Conservation (phyloP, 92 coral and sea anemone genomes). For the Micromussa lordhowensis region DNA sequence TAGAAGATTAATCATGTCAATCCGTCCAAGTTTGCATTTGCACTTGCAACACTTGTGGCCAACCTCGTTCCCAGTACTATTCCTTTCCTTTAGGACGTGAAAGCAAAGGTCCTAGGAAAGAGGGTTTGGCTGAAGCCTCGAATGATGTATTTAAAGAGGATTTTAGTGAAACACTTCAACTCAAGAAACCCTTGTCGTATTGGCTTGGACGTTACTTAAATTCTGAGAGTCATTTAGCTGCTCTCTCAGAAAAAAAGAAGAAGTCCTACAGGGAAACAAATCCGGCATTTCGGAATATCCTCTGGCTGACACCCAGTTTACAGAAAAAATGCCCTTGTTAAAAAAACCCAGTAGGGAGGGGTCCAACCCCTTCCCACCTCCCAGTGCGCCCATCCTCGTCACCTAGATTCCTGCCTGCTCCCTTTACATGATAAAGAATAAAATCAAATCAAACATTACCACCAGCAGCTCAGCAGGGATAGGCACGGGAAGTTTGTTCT, state of each 20-base stretch:
- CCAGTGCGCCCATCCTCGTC: neutral
- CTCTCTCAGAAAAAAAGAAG: too few species aligned
- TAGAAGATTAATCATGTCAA: too few species aligned
- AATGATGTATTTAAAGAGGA: neutral
- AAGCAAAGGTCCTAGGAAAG: too few species aligned
- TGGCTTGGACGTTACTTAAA: neutral
- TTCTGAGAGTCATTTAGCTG: too few species aligned
- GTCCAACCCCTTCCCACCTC: neutral
- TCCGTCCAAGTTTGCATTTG: too few species aligned
- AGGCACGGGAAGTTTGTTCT: conserved; percentile 70
- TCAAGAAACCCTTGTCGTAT: neutral
- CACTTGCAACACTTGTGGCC: neutral
- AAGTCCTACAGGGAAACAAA: too few species aligned
- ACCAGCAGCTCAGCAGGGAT: conserved; percentile 96
- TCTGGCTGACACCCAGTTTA: too few species aligned
- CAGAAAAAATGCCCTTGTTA: too few species aligned
- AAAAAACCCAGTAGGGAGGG: too few species aligned
- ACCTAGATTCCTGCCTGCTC: neutral
- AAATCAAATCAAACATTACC: conserved; percentile 53
- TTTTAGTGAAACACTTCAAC: neutral
- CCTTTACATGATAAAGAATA: neutral
- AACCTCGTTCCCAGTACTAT: too few species aligned
- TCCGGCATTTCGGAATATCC: too few species aligned
- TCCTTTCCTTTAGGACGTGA: too few species aligned
- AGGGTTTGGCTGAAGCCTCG: neutral